Evolutionary conservation across 1,140 invertebrate genomes (phyloP), one percentile per base, ranked within the genome.

Genomic region (Diachasma alloeum): DNA sequence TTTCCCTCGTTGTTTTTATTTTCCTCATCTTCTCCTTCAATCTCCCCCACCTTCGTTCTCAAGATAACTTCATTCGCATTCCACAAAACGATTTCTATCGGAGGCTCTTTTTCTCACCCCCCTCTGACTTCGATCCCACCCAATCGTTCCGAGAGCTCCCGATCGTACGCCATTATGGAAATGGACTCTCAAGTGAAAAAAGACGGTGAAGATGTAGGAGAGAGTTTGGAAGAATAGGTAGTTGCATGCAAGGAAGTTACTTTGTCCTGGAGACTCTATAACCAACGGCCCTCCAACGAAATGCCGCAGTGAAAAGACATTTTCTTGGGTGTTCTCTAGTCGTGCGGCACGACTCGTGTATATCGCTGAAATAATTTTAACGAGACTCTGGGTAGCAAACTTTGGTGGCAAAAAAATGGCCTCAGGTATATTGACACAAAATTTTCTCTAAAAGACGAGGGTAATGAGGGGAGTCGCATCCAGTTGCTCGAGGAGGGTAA

Each of bases 41-140:
- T 42, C 39, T 42, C 6, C 48, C 48, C n/a, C n/a, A 9, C 17
- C 48, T 15, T 53, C 13, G 9, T 2, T 53, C 48, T 6, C 48
- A 53, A 13, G 48, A 53, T 53, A 75, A 74, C 79, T 79, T 66
- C 63, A 76, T 77, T 74, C 75, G 53, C 80, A 46, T 76, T 73
- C 77, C 71, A 46, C 44, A 37, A 63, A 46, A 66, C 72, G 67
- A 76, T 76, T 56, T 68, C 42, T 46, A 24, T 69, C 37, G 22
- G 48, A 53, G 48, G n/a, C 48, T 53, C 48, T 19, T 19, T 53
- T 53, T 53, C 48, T 17, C 48, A 31, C 9, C 9, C 56, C 48
- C 36, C 42, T 0, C 24, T 22, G 1, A 42, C 63, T 56, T 26
- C 17, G 72, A 46, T 75, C 71, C 76, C 46, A 63, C 39, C 39